Base-by-base conservation (phyloP, 2,113 vertebrate genomes). In the Thunnus maccoyii region DNA sequence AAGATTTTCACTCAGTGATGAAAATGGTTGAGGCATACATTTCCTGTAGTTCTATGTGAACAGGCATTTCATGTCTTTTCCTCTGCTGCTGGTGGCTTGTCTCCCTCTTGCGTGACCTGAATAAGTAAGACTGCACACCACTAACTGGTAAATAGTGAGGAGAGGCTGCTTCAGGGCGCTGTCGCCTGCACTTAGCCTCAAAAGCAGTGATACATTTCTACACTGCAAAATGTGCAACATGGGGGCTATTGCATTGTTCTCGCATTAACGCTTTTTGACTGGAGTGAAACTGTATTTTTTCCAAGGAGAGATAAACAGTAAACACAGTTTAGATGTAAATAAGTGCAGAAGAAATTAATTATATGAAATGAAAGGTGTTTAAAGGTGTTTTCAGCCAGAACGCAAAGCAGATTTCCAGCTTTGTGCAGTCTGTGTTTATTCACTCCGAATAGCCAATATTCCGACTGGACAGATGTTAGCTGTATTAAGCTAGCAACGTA, bases 131-230 rank as follows among this genome's bases (percentile, higher is more conserved):
- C 67, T 76, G 57, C 70, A 66, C 67, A 71, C 57, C 63, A 61
- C 69, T 71, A 74, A 62, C 67, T 62, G 41, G 71, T 85, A 32
- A 72, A 69, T 32, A 67, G 67, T 3, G 30, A 66, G 47, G 73
- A 27, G 56, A 80, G 68, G 76, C 68, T 77, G 82, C 88, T 88
- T 63, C 64, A 87, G 85, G 86, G 73, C 7, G 66, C 68, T 84
- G 88, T 91, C 91, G 69, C 66, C 72, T 83, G 81, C 70, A 80
- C 70, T 93, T 80, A 92, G 71, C 64, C 78, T 93, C 90, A 92
- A 82, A 84, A 56, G 74, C 55, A 52, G 25, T 44, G 72, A 87
- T 71, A 80, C 76, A 66, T 55, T 57, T 72, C 76, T 72, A 61
- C 27, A 30, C 71, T 71, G 54, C 58, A 70, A 72, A 82, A 57